These are phyloP conservation scores for Ophion ellenae DNA, from an alignment of 2,888 invertebrate species.

Conservation along the genomic window DNA sequence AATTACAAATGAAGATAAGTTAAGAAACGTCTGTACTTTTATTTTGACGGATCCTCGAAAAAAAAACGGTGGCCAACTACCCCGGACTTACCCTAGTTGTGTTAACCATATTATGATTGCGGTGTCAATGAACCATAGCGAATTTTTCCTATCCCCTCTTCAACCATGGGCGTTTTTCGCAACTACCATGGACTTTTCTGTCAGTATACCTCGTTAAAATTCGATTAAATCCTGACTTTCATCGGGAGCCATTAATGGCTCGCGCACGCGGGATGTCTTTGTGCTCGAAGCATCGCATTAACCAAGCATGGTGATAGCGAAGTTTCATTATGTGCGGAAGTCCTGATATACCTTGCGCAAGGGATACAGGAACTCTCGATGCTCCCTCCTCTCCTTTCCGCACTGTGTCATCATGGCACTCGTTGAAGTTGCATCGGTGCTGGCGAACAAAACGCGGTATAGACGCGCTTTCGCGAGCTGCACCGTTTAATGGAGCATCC, in stretches of 20 bases:
- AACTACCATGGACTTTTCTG: no score
- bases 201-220: not conserved
- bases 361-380: slow-evolving; percentile 9
- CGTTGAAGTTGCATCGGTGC: not conserved
- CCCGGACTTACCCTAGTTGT: no score
- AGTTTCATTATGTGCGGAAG: not conserved
- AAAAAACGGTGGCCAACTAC: no score
- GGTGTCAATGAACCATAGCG: no score
- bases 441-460: slow-evolving; percentile 23
- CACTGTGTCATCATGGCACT: not conserved
- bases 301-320: not conserved
- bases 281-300: no score
- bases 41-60: no score
- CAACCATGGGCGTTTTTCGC: no score
- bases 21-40: no score
- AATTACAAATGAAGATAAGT: no score
- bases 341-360: slow-evolving; percentile 23
- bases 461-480: slow-evolving; percentile 35
- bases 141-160: no score
- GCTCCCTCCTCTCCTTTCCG: not conserved
- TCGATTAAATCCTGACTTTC: not conserved
- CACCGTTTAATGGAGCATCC: slow-evolving; percentile 45
- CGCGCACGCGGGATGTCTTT: no score
- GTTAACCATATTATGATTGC: no score
- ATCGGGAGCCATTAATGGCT: not conserved